Evolutionary conservation across 2,888 invertebrate species (phyloP).

Genomic region (Netelia fuscicornis): DNA sequence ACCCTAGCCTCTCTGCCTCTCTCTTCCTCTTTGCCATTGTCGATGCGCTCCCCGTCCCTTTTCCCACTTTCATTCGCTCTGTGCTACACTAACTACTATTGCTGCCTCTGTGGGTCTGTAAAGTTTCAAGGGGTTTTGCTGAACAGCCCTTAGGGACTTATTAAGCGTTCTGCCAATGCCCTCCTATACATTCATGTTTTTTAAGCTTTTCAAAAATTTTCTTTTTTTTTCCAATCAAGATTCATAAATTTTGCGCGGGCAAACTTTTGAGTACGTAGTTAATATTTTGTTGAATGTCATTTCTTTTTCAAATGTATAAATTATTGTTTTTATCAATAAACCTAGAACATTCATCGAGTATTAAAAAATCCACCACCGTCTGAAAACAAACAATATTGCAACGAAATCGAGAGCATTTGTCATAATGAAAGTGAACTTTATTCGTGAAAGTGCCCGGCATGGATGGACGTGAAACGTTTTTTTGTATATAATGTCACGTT

Average conservation of each 20-base stretch:
- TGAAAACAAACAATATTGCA: too few relatives aligned
- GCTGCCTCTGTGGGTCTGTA: conserved; percentile 73
- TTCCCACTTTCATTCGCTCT: conserved; percentile 37
- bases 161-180: conserved; percentile 74
- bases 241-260: background rate
- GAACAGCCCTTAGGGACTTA: conserved; percentile 74
- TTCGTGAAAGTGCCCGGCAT: conserved; percentile 5
- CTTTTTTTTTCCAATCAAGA: background rate
- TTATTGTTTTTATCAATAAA: too few relatives aligned
- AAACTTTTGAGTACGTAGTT: conserved; percentile 27
- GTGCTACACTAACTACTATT: conserved; percentile 31
- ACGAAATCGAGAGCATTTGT: conserved; percentile 1
- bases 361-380: too few relatives aligned
- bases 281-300: background rate
- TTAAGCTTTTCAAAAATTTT: background rate
- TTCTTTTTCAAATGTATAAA: background rate
- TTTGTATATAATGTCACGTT: conserved; percentile 27
- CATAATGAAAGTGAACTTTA: conserved; percentile 31
- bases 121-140: conserved; percentile 79
- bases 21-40: conserved; percentile 63
- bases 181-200: conserved; percentile 42
- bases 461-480: conserved; percentile 18
- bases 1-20: conserved; percentile 45
- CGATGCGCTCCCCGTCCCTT: conserved; percentile 67
- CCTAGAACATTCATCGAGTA: too few relatives aligned